A percentile compares a stretch with the other conserved stretches of the same genome.
These are phyloP conservation scores for Alsophila aescularia DNA, from an alignment of 2,888 invertebrate genomes.

Conservation along the genomic window DNA sequence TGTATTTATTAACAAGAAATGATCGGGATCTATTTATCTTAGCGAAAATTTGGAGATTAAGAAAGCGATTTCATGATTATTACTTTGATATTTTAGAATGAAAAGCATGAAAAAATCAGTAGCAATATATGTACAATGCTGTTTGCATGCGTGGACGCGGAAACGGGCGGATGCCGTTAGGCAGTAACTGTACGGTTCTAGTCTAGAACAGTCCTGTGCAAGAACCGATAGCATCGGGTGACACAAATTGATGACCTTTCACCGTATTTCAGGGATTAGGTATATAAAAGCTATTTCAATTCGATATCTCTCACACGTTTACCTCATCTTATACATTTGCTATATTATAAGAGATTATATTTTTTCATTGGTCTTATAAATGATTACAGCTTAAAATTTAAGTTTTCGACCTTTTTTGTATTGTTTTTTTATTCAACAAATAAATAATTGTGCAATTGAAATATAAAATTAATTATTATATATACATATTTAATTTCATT, in stretches of 20 bases:
- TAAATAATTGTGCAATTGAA: too few relatives aligned
- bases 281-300: neutral
- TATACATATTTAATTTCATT: too few relatives aligned
- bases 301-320: too few relatives aligned
- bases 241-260: conserved; percentile 70
- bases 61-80: conserved; percentile 2
- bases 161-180: conserved; percentile 77
- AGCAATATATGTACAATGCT: conserved; percentile 60
- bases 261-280: conserved; percentile 12
- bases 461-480: too few relatives aligned
- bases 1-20: neutral
- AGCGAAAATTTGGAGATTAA: neutral
- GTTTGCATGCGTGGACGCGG: conserved; percentile 71
- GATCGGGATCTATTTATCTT: neutral
- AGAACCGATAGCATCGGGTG: conserved; percentile 66
- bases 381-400: too few relatives aligned
- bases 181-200: conserved; percentile 73
- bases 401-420: too few relatives aligned
- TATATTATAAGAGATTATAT: too few relatives aligned
- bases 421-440: too few relatives aligned
- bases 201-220: conserved; percentile 79
- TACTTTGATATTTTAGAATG: conserved; percentile 12
- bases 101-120: conserved; percentile 37
- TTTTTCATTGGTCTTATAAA: too few relatives aligned
- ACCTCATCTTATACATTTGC: too few relatives aligned